Percentiles rank a stretch among this genome's conserved stretches.
phyloP scores from a whole-genome alignment of 30 jellyfish, hydroid and myxozoan species.

The Aurelia coerulea region DNA sequence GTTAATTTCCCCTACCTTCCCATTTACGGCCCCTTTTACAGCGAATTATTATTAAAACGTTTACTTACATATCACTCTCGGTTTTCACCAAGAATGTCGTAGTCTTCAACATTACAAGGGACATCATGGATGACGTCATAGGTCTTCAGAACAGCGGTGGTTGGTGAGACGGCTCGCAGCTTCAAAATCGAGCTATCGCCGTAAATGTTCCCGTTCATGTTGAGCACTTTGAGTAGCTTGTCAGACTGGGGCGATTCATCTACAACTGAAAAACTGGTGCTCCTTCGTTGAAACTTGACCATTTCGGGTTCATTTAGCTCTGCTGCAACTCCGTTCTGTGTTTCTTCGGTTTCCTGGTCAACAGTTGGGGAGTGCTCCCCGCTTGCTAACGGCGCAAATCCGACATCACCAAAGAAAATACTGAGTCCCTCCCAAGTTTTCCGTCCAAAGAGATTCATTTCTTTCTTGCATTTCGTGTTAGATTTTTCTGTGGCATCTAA shows the following conservation, averaged over 20 bases:
- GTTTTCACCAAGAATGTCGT: conserved; percentile 29
- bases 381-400: too few relatives aligned
- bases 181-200: neutral
- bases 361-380: too few relatives aligned
- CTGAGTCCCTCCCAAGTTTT: too few relatives aligned
- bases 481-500: neutral
- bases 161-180: conserved; percentile 39
- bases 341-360: too few relatives aligned
- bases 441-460: too few relatives aligned
- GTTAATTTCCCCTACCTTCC: neutral
- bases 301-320: too few relatives aligned
- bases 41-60: too few relatives aligned
- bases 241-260: conserved; percentile 8
- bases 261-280: neutral
- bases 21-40: neutral
- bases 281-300: too few relatives aligned
- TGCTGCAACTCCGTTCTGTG: too few relatives aligned
- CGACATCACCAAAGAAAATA: too few relatives aligned
- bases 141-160: conserved; percentile 53
- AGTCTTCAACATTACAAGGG: conserved; percentile 46
- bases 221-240: neutral
- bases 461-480: neutral
- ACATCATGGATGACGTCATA: conserved; percentile 66
- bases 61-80: conserved; percentile 7
- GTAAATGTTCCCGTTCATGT: conserved; percentile 2